Base-by-base conservation (phyloP, 1,140 invertebrate species). In the Lucilia cuprina region DNA sequence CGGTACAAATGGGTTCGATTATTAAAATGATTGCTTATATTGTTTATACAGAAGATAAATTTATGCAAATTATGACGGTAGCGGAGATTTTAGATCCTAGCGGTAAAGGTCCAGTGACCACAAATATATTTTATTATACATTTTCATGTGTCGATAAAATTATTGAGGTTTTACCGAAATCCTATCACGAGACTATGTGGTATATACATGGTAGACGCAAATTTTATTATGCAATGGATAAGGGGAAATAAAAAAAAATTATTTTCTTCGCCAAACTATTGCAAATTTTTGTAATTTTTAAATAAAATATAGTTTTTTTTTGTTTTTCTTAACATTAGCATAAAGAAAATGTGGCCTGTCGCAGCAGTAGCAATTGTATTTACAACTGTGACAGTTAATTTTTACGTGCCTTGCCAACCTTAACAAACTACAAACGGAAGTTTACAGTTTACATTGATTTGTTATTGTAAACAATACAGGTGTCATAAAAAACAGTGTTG, bases 71-170 rank as follows among this genome's bases (percentile, higher is more conserved):
- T 10, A 91, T 92, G 86, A 95, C 96, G 2, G 93, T 94, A 85
- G 95, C 95, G 2, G 94, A 96, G 88, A 94, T 95, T 21, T 92
- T 94, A 75, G 93, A 96, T 88, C 92, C 94, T 2, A 88, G 91
- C 74, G 93, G 92, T 0, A 93, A 93, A 2, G 90, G 89, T 83
- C 92, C 92, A 84, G 92, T 93, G 41, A 95, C 94, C 13, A 95
- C 95, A 14, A 96, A 96, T 91, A 93, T 94, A n/a, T 96, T 96
- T 88, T 95, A 96, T 88, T 96, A 95, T 88, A 96, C 95, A 7
- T 95, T 95, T 88, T 91, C 93, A 85, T 91, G 93, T 2, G 90
- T 92, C 5, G 90, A 93, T 74, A 86, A 91, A 14, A 92, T 95
- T 2, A 92, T 92, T 34, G 88, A 91, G 83, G 92, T 96, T 50